Conservation (phyloP, 2,797 vertebrate genomes). For the Poecilia velifera region DNA sequence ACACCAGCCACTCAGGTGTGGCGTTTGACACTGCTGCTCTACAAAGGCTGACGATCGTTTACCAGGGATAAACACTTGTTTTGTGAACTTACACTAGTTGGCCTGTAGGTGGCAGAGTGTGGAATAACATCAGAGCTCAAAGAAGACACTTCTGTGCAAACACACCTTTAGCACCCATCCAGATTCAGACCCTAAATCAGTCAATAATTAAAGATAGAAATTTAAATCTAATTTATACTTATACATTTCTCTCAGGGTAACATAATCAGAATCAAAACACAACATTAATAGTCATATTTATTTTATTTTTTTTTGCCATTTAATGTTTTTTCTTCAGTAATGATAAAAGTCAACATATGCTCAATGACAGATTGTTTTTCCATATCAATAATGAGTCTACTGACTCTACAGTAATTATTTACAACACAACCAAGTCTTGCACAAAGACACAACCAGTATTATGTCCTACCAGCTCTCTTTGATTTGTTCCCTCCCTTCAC, state of each 20-base stretch:
- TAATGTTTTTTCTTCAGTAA: slow-evolving; percentile 58
- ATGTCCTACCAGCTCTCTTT: slow-evolving; percentile 67
- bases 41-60: neutral
- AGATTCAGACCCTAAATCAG: neutral
- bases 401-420: slow-evolving; percentile 83
- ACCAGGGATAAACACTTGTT: neutral
- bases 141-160: neutral
- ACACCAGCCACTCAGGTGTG: neutral
- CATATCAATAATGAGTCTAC: slow-evolving; percentile 76
- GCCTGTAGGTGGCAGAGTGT: neutral
- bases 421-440: slow-evolving; percentile 82
- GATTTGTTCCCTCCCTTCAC: slow-evolving; percentile 58
- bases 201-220: neutral
- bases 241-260: neutral
- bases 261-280: slow-evolving; percentile 61
- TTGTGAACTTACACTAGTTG: neutral
- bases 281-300: slow-evolving; percentile 82
- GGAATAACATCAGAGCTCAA: neutral
- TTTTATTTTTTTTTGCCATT: slow-evolving; percentile 56
- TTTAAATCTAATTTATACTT: neutral
- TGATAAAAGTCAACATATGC: slow-evolving; percentile 74
- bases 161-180: neutral
- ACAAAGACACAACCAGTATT: slow-evolving; percentile 77
- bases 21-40: neutral
- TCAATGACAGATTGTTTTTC: slow-evolving; percentile 77